Evolutionary conservation across 2,797 vertebrate species (phyloP), one percentile per base, ranked within the genome.

Genomic region (Sylvia borin): DNA sequence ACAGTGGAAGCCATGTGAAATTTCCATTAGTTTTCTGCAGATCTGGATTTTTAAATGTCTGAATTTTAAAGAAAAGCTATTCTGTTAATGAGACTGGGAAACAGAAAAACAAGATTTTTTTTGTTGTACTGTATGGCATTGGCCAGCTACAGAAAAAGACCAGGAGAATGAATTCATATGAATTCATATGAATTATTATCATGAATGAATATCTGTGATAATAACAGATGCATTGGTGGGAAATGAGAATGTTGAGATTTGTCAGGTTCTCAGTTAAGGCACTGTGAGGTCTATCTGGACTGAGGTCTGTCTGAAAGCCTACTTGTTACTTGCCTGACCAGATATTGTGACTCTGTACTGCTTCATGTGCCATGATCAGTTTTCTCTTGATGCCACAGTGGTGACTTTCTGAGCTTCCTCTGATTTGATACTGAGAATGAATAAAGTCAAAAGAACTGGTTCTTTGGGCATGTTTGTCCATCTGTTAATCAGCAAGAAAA

Each of bases 121-220:
- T 66, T 2, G 0, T 53, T 54, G 15, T 58, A 26, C 42, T 4
- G 0, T 38, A 20, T 31, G 1, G 1, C 55, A 82, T 21, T 45
- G 18, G 7, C 19, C 61, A 43, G 36, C 26, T 55, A 45, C 14
- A 25, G 74, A 72, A 84, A 78, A 73, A 53, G 53, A 54, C 5
- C 5, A 17, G 5, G 27, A 77, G 10, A 64, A 24, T 40, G 34
- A 87, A 48, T 80, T 88, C 53, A 58, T 13, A 20, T n/a, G n/a
- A n/a, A n/a, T n/a, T n/a, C n/a, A n/a, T n/a, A n/a, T n/a, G n/a
- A n/a, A n/a, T n/a, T n/a, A n/a, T n/a, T n/a, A n/a, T n/a, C n/a
- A n/a, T n/a, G n/a, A n/a, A n/a, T n/a, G n/a, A n/a, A n/a, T n/a
- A n/a, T n/a, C n/a, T n/a, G 5, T 31, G 9, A 4, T 50, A 50